Evolutionary conservation across 2,888 invertebrate species (phyloP), one percentile per base, ranked within the genome.

Genomic region (Iselma pallidipennis): DNA sequence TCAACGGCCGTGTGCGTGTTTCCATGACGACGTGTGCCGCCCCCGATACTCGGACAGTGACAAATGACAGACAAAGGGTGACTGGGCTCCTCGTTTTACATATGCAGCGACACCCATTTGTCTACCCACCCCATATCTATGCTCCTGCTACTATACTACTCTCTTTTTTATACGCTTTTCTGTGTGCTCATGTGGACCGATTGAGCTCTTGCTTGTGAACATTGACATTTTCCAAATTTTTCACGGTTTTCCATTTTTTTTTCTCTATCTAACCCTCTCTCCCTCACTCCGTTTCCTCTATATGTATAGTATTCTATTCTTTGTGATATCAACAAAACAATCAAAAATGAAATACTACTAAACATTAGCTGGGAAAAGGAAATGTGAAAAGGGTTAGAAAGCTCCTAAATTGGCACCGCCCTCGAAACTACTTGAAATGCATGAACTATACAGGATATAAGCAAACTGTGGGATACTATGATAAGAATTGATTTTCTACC

Each of bases 91-190:
- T 80, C 80, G 82, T 80, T 81, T 82, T 82, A 82, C 82, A 81
- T 82, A 82, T 81, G 81, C 81, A 81, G 79, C 80, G 80, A 81
- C 81, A 81, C 81, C 80, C 82, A 82, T 82, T 81, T 82, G 81
- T 81, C 82, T 81, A 75, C 77, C 75, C 74, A 69, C 74, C 75
- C 73, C 66, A 67, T 61, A 63, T 48, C 28, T 33, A 14, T 26
- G 26, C 26, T 26, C n/a, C n/a, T n/a, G n/a, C n/a, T n/a, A n/a
- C n/a, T n/a, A n/a, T n/a, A 6, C 26, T 70, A 63, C 63, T 63
- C 71, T 53, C 55, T 63, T 64, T 50, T 59, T 59, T 42, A 51
- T 53, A 56, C 57, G 50, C 61, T 57, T n/a, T n/a, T 37, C 57
- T 42, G 45, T 59, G 49, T 54, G 48, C 57, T 52, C 57, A 66